phyloP scores from a whole-genome alignment of 2,888 invertebrate species.

The Macrosiphum euphorbiae region DNA sequence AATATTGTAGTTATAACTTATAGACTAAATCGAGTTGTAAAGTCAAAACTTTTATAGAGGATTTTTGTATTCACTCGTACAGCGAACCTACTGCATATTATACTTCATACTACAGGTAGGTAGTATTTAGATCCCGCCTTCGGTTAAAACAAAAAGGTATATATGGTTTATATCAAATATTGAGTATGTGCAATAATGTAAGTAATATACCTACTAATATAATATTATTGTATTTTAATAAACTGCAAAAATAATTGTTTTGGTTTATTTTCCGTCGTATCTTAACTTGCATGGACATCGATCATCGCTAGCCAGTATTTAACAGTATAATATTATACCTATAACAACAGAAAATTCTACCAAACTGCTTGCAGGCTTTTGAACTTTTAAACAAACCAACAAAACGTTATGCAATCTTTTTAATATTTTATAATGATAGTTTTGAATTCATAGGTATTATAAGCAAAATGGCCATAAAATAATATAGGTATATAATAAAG shows the following conservation, averaged over 20 bases:
- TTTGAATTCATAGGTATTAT: slow-evolving; percentile 7
- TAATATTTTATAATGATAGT: slow-evolving; percentile 13
- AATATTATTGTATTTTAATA: not conserved
- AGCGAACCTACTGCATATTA: too few species aligned
- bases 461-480: not conserved
- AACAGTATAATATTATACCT: not conserved
- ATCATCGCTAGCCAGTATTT: not conserved
- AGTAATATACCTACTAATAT: not conserved
- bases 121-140: too few species aligned
- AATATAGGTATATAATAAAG: slow-evolving; percentile 14
- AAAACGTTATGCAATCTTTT: not conserved
- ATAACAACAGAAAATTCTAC: not conserved
- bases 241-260: not conserved
- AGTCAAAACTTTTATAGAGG: too few species aligned
- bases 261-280: not conserved
- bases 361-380: not conserved
- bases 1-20: too few species aligned
- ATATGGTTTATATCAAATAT: too few species aligned
- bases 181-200: not conserved
- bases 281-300: not conserved
- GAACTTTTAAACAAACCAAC: not conserved
- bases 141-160: too few species aligned
- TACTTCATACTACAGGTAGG: too few species aligned
- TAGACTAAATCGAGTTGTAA: too few species aligned
- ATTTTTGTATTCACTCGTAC: too few species aligned